Base-by-base conservation (phyloP, 2,888 invertebrate genomes). In the Trilocha varians region DNA sequence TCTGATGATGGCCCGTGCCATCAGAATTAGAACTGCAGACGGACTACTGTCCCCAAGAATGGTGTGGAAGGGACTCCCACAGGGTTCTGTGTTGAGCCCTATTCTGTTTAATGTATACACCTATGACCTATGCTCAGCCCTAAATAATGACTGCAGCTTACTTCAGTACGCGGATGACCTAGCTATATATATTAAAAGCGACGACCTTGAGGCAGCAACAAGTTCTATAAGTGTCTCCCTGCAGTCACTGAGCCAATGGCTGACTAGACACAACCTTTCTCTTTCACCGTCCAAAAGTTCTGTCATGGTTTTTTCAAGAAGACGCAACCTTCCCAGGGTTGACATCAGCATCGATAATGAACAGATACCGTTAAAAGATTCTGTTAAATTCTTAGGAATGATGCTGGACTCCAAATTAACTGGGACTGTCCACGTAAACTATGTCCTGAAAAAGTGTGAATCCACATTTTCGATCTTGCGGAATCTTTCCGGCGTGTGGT, bases 131-230 rank as follows among this genome's bases (percentile, higher is more conserved):
- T n/a, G n/a, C n/a, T n/a, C n/a, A n/a, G n/a, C n/a, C n/a, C n/a
- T n/a, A n/a, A n/a, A n/a, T n/a, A n/a, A n/a, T n/a, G n/a, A n/a
- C n/a, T n/a, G n/a, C n/a, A n/a, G n/a, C n/a, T n/a, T n/a, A n/a
- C n/a, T n/a, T n/a, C 59, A 57, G 37, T 57, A 57, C 40, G 59
- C 56, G 0, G 57, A 57, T 47, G 57, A 57, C 32, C 6, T 55
- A 5, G 44, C 43, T 1, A 33, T 55, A 1, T 59, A 53, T 15
- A 9, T 39, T 1, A 13, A 39, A 2, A 14, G 8, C 5, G 3
- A 25, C 0, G 34, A 40, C 3, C 13, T 44, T 3, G 0, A 1
- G 9, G 34, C 8, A 6, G 18, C 18, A 18, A 8, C 18, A 6
- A 6, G 5, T 18, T 8, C 5, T 18, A 6, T 18, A 18, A 18